phyloP scores from a whole-genome alignment of 2,113 vertebrate species.

The Trochalopteron elliotii region DNA sequence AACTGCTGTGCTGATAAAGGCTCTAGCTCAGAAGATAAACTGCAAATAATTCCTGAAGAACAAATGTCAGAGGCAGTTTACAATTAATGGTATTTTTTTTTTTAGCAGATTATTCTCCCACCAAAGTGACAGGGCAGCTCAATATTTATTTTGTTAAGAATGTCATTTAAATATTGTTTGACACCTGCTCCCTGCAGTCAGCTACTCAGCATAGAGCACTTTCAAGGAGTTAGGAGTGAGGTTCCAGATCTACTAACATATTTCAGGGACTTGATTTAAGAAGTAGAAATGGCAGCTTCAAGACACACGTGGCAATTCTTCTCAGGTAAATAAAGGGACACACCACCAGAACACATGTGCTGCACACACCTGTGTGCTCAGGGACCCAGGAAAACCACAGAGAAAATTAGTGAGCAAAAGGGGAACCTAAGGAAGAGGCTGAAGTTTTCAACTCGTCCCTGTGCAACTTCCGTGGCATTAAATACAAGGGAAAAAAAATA shows the following conservation, averaged over 20 bases:
- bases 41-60: constrained; percentile 82
- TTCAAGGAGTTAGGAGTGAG: constrained; percentile 54
- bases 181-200: constrained; percentile 75
- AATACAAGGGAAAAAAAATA: accelerated
- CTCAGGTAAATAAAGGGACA: neutral
- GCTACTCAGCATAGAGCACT: constrained; percentile 53
- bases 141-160: constrained; percentile 76
- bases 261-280: neutral
- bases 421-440: neutral
- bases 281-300: neutral
- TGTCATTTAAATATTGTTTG: constrained; percentile 79
- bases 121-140: constrained; percentile 72
- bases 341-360: accelerated
- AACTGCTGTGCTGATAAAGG: constrained; percentile 78
- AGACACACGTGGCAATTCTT: neutral
- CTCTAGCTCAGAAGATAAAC: constrained; percentile 78
- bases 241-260: constrained; percentile 4
- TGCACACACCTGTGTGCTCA: neutral
- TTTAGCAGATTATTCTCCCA: constrained; percentile 75
- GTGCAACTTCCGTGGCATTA: neutral
- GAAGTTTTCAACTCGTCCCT: accelerated
- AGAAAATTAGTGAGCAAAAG: neutral
- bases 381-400: neutral
- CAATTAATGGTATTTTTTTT: constrained; percentile 73
- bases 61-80: constrained; percentile 78